Conservation (phyloP, 2,797 vertebrate species). For the Mormyrops boulengeri region DNA sequence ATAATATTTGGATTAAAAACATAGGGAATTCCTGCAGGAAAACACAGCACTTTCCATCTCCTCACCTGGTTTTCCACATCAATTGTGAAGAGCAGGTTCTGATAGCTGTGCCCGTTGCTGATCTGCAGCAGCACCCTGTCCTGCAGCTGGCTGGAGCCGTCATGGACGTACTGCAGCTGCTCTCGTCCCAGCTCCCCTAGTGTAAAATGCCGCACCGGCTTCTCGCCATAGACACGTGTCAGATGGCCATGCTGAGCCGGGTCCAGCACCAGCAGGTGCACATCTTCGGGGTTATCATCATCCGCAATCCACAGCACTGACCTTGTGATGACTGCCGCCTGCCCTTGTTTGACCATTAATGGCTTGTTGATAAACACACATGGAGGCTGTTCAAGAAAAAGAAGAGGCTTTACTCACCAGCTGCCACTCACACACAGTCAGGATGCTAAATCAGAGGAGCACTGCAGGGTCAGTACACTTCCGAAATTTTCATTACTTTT, state of each 20-base stretch:
- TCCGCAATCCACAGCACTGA: constrained; percentile 73
- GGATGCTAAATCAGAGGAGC: not conserved
- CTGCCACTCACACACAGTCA: not conserved
- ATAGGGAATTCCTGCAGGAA: not conserved
- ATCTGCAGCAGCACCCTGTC: constrained; percentile 72
- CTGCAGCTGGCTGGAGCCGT: constrained; percentile 58
- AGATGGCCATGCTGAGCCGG: constrained; percentile 71
- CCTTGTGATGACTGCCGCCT: constrained; percentile 53
- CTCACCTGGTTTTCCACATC: constrained; percentile 38
- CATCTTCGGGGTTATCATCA: constrained; percentile 76
- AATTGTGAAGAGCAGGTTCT: constrained; percentile 73
- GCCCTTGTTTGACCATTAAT: constrained; percentile 58
- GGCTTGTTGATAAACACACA: constrained; percentile 66
- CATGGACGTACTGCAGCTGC: constrained; percentile 74
- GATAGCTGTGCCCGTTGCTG: constrained; percentile 80
- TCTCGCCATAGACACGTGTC: constrained; percentile 48
- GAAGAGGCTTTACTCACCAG: not conserved
- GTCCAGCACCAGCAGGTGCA: constrained; percentile 72
- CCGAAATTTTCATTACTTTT: not conserved
- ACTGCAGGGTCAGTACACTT: not conserved
- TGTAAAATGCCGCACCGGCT: constrained; percentile 48
- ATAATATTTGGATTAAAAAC: not conserved
- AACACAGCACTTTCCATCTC: not conserved
- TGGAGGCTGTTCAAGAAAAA: constrained; percentile 62
- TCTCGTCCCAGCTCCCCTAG: constrained; percentile 68